phyloP scores from a whole-genome alignment of 2,888 invertebrate genomes.

The Thecophora atra region DNA sequence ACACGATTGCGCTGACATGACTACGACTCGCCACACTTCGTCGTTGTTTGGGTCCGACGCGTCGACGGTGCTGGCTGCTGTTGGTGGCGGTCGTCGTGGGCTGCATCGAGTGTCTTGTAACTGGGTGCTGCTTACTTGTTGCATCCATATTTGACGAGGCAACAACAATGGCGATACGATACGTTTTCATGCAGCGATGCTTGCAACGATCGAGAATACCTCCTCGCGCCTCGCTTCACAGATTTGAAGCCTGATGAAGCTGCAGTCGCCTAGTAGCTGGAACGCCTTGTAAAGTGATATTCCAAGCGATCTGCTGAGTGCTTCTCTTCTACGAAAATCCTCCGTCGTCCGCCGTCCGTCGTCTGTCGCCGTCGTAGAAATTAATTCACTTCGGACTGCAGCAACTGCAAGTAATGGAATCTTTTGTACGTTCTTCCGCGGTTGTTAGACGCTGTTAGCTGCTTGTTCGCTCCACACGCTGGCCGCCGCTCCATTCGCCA shows the following conservation, averaged over 20 bases:
- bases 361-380: too few relatives aligned
- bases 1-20: slow-evolving; percentile 32
- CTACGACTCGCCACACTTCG: slow-evolving; percentile 29
- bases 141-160: slow-evolving; percentile 25
- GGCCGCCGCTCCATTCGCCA: not conserved
- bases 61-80: slow-evolving; percentile 13
- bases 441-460: slow-evolving; percentile 13
- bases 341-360: too few relatives aligned
- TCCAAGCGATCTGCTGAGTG: slow-evolving; percentile 19
- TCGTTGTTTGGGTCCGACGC: not conserved
- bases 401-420: not conserved
- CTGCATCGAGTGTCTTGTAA: not conserved
- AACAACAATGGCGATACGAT: slow-evolving; percentile 5
- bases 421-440: slow-evolving; percentile 18
- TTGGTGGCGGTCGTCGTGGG: slow-evolving; percentile 3
- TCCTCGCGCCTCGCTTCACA: slow-evolving; percentile 16
- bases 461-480: slow-evolving; percentile 8
- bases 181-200: slow-evolving; percentile 1
- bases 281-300: slow-evolving; percentile 32
- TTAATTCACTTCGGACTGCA: slow-evolving; percentile 20
- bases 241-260: not conserved
- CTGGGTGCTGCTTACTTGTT: not conserved
- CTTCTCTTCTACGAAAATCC: slow-evolving; percentile 1
- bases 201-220: slow-evolving; percentile 12
- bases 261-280: slow-evolving; percentile 18